Conservation (phyloP, 2,113 vertebrate genomes). For the Antennarius striatus region DNA sequence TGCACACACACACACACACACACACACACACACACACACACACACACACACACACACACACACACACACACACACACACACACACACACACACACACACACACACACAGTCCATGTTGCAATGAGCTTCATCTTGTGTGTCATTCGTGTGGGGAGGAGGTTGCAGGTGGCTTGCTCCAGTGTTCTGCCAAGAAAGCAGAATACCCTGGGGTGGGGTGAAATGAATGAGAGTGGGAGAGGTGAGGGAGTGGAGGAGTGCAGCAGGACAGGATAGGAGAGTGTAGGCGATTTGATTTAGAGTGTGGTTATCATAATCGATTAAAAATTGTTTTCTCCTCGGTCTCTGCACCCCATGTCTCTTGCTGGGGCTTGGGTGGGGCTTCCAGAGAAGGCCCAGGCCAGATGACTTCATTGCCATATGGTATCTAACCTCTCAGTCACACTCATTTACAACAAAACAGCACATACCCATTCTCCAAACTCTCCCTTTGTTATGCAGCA, state of each 20-base stretch:
- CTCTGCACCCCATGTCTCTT: conserved; percentile 73
- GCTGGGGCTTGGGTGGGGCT: conserved; percentile 74
- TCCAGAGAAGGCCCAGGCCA: conserved; percentile 73
- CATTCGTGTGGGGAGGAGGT: conserved; percentile 42
- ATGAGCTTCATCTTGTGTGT: conserved; percentile 47
- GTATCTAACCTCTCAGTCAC: conserved; percentile 79
- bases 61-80: conserved; percentile 3
- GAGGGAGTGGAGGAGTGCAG: conserved; percentile 50
- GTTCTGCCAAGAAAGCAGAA: conserved; percentile 79
- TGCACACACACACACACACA: too few relatives aligned
- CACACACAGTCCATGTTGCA: conserved; percentile 53
- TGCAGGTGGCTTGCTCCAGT: conserved; percentile 79
- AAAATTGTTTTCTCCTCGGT: conserved; percentile 70
- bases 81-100: conserved; percentile 3
- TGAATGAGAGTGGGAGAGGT: conserved; percentile 71
- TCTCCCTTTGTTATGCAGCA: conserved; percentile 64
- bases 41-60: conserved; percentile 1
- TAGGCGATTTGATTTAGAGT: conserved; percentile 74
- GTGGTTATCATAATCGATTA: conserved; percentile 79
- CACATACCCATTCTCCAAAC: conserved; percentile 74
- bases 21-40: conserved; percentile 11
- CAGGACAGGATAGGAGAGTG: conserved; percentile 32
- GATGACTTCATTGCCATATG: conserved; percentile 82
- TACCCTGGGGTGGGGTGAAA: conserved; percentile 76
- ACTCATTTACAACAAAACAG: conserved; percentile 71